Evolutionary conservation across 2,888 invertebrate genomes (phyloP).

Genomic region (Mallateleia sp.): DNA sequence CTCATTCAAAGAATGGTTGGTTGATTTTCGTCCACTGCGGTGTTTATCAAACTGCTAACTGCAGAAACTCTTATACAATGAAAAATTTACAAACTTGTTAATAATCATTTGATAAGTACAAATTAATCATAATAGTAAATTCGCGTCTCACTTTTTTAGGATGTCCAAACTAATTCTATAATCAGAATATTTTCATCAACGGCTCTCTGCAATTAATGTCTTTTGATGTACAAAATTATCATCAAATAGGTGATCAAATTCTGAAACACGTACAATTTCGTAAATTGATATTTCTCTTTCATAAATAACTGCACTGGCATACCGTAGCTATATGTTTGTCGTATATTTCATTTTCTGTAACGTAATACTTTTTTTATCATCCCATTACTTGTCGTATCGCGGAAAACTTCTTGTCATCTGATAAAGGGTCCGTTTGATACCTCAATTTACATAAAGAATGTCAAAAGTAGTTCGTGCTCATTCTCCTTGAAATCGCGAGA

Average conservation of each 20-base stretch:
- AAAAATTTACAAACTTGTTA: background rate
- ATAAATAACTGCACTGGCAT: constrained; percentile 11
- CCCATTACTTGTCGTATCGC: constrained; percentile 22
- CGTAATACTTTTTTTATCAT: constrained; percentile 45
- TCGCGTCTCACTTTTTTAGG: background rate
- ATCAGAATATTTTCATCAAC: background rate
- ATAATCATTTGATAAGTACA: background rate
- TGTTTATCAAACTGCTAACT: constrained; percentile 1
- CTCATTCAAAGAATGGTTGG: constrained; percentile 22
- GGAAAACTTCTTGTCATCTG: constrained; percentile 38
- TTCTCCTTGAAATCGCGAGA: constrained; percentile 36
- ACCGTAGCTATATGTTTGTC: constrained; percentile 21
- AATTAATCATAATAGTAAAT: background rate
- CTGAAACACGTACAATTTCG: constrained; percentile 12
- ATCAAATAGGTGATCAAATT: background rate
- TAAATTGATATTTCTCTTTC: constrained; percentile 15
- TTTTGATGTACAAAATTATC: constrained; percentile 10
- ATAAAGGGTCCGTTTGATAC: constrained; percentile 32
- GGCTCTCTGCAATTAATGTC: background rate
- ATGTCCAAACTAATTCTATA: background rate
- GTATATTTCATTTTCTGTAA: constrained; percentile 12
- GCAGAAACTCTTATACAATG: constrained; percentile 2
- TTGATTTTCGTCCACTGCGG: constrained; percentile 17
- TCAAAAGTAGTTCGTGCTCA: constrained; percentile 19
- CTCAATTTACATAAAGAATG: constrained; percentile 28